Evolutionary conservation across 2,797 vertebrate genomes (phyloP), one percentile per base, ranked within the genome.

Genomic region (Mareca penelope): DNA sequence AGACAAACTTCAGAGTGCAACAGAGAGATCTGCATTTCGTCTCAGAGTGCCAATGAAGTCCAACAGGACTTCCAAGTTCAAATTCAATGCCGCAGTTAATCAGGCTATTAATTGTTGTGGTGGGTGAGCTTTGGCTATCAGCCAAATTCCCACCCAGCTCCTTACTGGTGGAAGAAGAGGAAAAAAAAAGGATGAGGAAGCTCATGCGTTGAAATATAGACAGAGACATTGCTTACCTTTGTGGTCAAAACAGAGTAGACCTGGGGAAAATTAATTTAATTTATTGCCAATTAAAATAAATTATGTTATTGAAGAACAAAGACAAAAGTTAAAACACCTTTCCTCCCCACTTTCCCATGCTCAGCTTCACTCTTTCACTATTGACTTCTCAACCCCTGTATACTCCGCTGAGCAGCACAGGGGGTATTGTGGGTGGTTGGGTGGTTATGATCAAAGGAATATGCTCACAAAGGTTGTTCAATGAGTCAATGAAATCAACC

Each of bases 381-480:
- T 70, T 31, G 14, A 60, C 28, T 69, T 5, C 6, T 65, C 35
- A 31, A 26, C 12, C 3, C 9, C 1, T 6, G 8, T 7, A 14
- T 28, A 17, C 9, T 15, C 44, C 26, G 19, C 22, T 23, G 42
- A 2, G 14, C 35, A 60, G 15, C 42, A 69, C n/a, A 11, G 29
- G 37, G 33, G 28, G 7, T 24, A 19, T 4, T 2, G 4, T 52
- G 0, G 7, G 7, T 2, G 3, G 5, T 64, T 52, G 0, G 7
- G 7, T 2, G 3, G 5, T 64, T 50, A 33, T 1, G 0, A 15
- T 78, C 57, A 14, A 10, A 44, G 6, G 11, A 9, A n/a, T 40
- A 61, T 21, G 46, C 22, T 77, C 55, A 73, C 39, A 48, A 28
- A 72, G 10, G 8, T n/a, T 73, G 9, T 55, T 68, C 55, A 78